Conservation (phyloP, 2,113 vertebrate species). For the Ancistrus triradiatus region DNA sequence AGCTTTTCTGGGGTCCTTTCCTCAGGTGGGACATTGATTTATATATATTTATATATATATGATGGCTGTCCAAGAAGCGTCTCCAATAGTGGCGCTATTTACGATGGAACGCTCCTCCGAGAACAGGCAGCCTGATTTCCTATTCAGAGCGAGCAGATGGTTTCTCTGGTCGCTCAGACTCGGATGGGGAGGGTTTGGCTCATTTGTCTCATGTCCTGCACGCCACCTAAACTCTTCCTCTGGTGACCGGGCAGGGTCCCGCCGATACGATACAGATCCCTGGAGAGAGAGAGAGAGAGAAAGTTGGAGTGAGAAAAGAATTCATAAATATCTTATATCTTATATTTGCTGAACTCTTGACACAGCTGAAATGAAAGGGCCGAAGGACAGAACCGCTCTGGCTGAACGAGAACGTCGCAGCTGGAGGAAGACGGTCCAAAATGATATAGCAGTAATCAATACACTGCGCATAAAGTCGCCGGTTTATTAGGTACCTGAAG, state of each 20-base stretch:
- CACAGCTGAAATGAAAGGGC: too few species aligned
- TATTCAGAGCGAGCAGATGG: slow-evolving; percentile 9
- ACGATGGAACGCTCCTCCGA: slow-evolving; percentile 10
- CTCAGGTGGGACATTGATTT: slow-evolving; percentile 2
- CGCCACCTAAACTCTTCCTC: slow-evolving; percentile 68
- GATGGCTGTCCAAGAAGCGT: slow-evolving; percentile 11
- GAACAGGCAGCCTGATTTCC: neutral
- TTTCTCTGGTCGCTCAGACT: slow-evolving; percentile 34
- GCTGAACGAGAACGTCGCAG: too few species aligned
- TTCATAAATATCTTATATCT: neutral
- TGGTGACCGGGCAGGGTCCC: slow-evolving; percentile 73
- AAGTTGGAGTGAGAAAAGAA: slow-evolving; percentile 1
- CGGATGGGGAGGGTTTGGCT: slow-evolving; percentile 73
- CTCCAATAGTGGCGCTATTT: slow-evolving; percentile 2
- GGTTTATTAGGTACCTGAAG: too few species aligned
- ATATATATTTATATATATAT: slow-evolving; percentile 12
- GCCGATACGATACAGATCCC: slow-evolving; percentile 70
- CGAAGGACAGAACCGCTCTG: too few species aligned
- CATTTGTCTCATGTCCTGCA: slow-evolving; percentile 72
- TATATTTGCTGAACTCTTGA: neutral
- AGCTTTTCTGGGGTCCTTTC: slow-evolving; percentile 5
- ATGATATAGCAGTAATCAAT: too few species aligned
- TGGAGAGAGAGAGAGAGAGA: slow-evolving; percentile 52
- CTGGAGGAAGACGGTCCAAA: too few species aligned
- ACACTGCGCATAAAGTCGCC: too few species aligned